These are phyloP conservation scores for Bettongia penicillata DNA, from an alignment of 2,113 vertebrate species.

Conservation along the genomic window DNA sequence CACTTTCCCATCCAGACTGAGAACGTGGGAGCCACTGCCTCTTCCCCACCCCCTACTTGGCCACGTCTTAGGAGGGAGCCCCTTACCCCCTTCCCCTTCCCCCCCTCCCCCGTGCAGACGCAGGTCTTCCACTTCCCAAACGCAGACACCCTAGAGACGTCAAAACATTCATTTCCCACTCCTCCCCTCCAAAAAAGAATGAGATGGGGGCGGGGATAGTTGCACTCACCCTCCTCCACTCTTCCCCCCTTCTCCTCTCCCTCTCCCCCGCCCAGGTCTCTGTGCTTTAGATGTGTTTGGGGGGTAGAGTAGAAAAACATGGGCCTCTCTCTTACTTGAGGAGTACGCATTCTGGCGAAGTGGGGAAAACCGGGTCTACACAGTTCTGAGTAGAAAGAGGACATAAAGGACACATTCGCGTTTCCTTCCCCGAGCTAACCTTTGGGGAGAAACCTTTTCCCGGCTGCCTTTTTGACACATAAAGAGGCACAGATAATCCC, in stretches of 20 bases:
- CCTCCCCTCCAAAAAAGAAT: conserved; percentile 23
- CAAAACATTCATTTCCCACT: not conserved
- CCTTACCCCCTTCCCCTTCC: not conserved
- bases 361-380: conserved; percentile 15
- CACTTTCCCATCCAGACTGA: not conserved
- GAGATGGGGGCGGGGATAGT: conserved; percentile 6
- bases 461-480: not conserved
- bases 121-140: not conserved
- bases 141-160: not conserved
- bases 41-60: not conserved
- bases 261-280: not conserved
- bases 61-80: not conserved
- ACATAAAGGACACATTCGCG: conserved; percentile 40
- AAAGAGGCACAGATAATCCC: conserved; percentile 7
- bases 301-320: conserved; percentile 53
- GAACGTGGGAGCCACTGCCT: conserved; percentile 19
- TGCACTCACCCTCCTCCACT: not conserved
- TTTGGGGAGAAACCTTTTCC: conserved; percentile 22
- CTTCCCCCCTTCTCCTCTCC: not conserved
- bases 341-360: conserved; percentile 71
- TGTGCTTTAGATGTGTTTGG: not conserved
- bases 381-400: not conserved
- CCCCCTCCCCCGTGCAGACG: no score
- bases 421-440: conserved; percentile 31
- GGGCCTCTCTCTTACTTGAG: conserved; percentile 48